Evolutionary conservation across 2,888 invertebrate genomes (phyloP).

Genomic region (Anaspis maculata): DNA sequence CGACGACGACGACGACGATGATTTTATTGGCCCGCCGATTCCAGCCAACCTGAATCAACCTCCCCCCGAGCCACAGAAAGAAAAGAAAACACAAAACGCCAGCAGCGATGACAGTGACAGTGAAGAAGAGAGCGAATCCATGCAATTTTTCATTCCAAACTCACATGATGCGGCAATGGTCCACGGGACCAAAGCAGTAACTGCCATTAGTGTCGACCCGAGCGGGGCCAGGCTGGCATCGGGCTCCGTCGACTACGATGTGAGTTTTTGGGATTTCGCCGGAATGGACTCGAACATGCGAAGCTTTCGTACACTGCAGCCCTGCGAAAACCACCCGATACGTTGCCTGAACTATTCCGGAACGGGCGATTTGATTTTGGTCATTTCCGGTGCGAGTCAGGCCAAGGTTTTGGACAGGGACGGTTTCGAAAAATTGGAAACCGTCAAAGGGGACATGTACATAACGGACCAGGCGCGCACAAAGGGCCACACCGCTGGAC

Average conservation of each 20-base stretch:
- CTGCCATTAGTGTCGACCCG: slow-evolving; percentile 86
- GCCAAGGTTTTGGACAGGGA: slow-evolving; percentile 85
- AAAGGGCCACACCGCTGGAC: slow-evolving; percentile 84
- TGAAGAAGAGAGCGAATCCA: slow-evolving; percentile 33
- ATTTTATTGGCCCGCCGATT: slow-evolving; percentile 54
- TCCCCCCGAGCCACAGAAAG: slow-evolving; percentile 5
- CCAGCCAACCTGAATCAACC: slow-evolving; percentile 29
- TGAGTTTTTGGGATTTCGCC: slow-evolving; percentile 97
- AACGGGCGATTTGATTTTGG: slow-evolving; percentile 88
- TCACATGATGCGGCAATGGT: slow-evolving; percentile 72
- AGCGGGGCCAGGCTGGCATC: slow-evolving; percentile 73
- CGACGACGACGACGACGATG: slow-evolving; percentile 45
- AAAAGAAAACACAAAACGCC: slow-evolving; percentile 23
- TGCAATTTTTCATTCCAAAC: slow-evolving; percentile 59
- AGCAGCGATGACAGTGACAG: slow-evolving; percentile 28
- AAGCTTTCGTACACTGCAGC: slow-evolving; percentile 87
- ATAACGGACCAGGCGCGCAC: slow-evolving; percentile 89
- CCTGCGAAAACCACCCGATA: slow-evolving; percentile 94
- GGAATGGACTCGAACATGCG: slow-evolving; percentile 93
- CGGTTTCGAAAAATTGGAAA: slow-evolving; percentile 87
- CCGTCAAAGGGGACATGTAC: slow-evolving; percentile 75
- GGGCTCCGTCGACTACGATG: slow-evolving; percentile 86
- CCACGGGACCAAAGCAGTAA: slow-evolving; percentile 86
- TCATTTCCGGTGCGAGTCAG: slow-evolving; percentile 85
- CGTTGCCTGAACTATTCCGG: slow-evolving; percentile 82